These are phyloP conservation scores for Glomeris maerens DNA, from an alignment of 1,140 invertebrate genomes.

Conservation along the genomic window DNA sequence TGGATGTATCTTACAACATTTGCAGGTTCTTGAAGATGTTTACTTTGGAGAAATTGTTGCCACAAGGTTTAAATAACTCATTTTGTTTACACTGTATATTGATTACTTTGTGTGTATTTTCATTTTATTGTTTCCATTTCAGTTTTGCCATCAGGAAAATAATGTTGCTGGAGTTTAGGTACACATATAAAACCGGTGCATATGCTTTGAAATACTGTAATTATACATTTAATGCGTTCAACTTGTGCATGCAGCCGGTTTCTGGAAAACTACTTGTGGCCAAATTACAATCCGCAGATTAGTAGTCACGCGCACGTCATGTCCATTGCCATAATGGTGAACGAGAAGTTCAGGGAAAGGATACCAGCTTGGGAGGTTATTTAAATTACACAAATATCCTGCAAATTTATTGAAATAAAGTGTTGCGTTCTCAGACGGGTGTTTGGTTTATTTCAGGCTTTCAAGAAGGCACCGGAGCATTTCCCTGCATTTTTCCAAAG, in stretches of 20 bases:
- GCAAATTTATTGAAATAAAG: not conserved
- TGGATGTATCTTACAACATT: not conserved
- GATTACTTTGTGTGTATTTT: constrained; percentile 4
- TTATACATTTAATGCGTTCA: not conserved
- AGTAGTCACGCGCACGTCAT: constrained; percentile 67
- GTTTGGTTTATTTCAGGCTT: constrained; percentile 46
- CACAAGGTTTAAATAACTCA: constrained; percentile 5
- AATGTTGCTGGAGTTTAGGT: constrained; percentile 86
- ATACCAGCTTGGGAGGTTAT: constrained; percentile 85
- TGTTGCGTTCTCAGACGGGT: too few species aligned
- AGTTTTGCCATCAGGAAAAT: constrained; percentile 72
- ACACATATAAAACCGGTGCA: constrained; percentile 6
- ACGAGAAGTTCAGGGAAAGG: constrained; percentile 94
- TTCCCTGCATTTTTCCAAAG: constrained; percentile 79
- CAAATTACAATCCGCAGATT: constrained; percentile 54
- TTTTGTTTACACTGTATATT: constrained; percentile 6
- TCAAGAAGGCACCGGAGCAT: constrained; percentile 60
- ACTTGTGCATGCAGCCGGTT: constrained; percentile 51
- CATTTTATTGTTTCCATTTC: constrained; percentile 19
- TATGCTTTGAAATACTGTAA: constrained; percentile 12
- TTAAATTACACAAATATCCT: constrained; percentile 1
- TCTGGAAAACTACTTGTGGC: constrained; percentile 93
- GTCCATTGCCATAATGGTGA: constrained; percentile 93
- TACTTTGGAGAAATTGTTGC: constrained; percentile 19
- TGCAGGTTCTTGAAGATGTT: constrained; percentile 31